phyloP scores from a whole-genome alignment of 1,140 invertebrate species.

The Zaprionus ornatus region DNA sequence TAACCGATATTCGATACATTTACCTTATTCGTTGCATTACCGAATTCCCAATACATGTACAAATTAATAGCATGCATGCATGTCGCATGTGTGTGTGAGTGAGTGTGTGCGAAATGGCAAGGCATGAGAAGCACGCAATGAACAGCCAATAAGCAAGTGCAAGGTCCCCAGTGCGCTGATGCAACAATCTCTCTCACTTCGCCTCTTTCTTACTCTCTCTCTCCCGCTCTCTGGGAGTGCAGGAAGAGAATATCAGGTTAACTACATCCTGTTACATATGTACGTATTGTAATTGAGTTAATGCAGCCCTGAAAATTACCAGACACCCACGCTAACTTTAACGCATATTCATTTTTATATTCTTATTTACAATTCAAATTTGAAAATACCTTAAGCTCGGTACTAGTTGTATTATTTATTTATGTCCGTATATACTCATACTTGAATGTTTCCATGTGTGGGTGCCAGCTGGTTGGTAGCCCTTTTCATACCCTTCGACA shows the following conservation, averaged over 20 bases:
- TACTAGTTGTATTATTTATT: constrained; percentile 4
- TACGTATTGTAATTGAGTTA: not conserved
- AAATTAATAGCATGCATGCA: not conserved
- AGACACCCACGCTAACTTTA: constrained; percentile 41
- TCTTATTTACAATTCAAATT: constrained; percentile 54
- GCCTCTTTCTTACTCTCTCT: constrained; percentile 7
- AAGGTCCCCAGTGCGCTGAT: constrained; percentile 58
- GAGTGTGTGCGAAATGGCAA: constrained; percentile 50
- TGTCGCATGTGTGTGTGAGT: constrained; percentile 10
- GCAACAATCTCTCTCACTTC: not conserved
- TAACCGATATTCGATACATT: constrained; percentile 30
- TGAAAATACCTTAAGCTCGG: constrained; percentile 29
- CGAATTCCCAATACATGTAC: constrained; percentile 13
- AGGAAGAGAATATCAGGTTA: constrained; percentile 17
- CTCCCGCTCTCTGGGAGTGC: not conserved
- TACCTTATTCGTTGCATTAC: constrained; percentile 35
- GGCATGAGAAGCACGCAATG: constrained; percentile 41
- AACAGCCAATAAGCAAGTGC: constrained; percentile 57
- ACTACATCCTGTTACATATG: constrained; percentile 40
- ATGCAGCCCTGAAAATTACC: constrained; percentile 47
- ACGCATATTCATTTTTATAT: constrained; percentile 15
- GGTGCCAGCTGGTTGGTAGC: constrained; percentile 39
- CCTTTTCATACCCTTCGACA: constrained; percentile 33
- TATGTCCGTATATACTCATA: not conserved
- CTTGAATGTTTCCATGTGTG: constrained; percentile 19